Evolutionary conservation across 2,797 vertebrate genomes (phyloP).

Genomic region (Anas acuta): DNA sequence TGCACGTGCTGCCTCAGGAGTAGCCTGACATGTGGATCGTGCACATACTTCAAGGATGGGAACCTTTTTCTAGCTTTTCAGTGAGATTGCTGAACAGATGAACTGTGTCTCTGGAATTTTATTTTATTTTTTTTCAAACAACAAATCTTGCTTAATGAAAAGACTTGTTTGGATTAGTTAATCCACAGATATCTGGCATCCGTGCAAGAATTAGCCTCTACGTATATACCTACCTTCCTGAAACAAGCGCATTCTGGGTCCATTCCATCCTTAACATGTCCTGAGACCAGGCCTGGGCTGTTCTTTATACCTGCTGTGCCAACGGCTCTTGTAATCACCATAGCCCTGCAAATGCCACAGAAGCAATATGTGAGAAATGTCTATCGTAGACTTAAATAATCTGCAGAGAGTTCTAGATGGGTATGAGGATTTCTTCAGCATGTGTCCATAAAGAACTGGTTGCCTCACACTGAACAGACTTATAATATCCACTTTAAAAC

Average conservation of each 20-base stretch:
- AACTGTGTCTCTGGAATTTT: not conserved
- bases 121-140: not conserved
- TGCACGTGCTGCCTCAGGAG: not conserved
- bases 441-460: fast-evolving
- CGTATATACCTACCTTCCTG: not conserved
- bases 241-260: not conserved
- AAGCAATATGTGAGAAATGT: not conserved
- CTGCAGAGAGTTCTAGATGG: not conserved
- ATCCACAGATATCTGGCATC: not conserved
- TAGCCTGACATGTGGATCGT: not conserved
- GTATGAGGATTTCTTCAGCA: not conserved
- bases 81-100: not conserved
- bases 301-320: no score
- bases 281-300: not conserved
- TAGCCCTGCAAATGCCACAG: not conserved
- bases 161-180: not conserved
- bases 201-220: not conserved
- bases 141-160: not conserved
- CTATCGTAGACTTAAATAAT: not conserved
- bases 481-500: not conserved
- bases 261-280: not conserved
- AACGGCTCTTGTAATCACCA: not conserved
- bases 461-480: not conserved
- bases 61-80: not conserved
- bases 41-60: not conserved